Conservation (phyloP, 1,140 invertebrate species). For the Ips typographus region DNA sequence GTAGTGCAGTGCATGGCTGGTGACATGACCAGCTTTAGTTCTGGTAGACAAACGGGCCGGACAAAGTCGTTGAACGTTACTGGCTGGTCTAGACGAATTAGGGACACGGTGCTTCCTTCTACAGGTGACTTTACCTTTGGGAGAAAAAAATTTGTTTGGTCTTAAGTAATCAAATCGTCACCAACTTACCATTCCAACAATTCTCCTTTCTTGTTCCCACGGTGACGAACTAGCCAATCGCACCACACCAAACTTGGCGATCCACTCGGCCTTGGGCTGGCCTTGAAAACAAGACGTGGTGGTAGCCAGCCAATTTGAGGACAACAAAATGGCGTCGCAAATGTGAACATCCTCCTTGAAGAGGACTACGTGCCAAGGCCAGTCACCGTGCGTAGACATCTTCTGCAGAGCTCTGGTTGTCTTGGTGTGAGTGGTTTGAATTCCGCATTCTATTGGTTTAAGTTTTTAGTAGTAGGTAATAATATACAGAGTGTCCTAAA, state of each 20-base stretch:
- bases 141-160: not conserved
- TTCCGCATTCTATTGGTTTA: constrained; percentile 67
- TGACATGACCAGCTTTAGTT: constrained; percentile 44
- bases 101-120: constrained; percentile 79
- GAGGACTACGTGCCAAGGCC: constrained; percentile 87
- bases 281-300: constrained; percentile 89
- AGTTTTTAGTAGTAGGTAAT: not conserved
- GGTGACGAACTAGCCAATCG: constrained; percentile 76
- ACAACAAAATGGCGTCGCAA: constrained; percentile 81
- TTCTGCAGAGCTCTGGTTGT: constrained; percentile 62
- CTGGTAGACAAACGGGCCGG: constrained; percentile 76
- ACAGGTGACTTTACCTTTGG: constrained; percentile 70
- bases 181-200: constrained; percentile 74
- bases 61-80: constrained; percentile 79
- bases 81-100: constrained; percentile 77
- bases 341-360: constrained; percentile 82
- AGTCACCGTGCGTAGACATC: constrained; percentile 74
- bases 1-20: constrained; percentile 66
- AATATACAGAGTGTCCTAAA: too few species aligned
- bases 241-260: constrained; percentile 74
- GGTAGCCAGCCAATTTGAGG: constrained; percentile 80
- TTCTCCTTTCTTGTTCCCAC: constrained; percentile 83
- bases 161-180: not conserved
- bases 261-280: constrained; percentile 83
- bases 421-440: constrained; percentile 61